phyloP scores from a whole-genome alignment of 1,140 invertebrate genomes.

The Zaprionus camerounensis region DNA sequence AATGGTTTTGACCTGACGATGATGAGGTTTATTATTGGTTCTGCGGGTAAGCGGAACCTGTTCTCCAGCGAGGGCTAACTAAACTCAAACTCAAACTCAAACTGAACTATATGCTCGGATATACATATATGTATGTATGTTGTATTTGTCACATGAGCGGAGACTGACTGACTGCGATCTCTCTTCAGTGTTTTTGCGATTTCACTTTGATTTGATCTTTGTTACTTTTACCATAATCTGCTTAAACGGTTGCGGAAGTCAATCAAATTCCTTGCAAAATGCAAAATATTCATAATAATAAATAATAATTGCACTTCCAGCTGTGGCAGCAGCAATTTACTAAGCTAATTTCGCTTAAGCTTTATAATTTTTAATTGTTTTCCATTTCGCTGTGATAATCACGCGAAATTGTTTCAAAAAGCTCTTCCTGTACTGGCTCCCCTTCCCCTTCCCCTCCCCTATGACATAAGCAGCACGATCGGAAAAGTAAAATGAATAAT shows the following conservation, averaged over 20 bases:
- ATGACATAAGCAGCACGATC: constrained; percentile 56
- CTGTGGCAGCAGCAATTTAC: constrained; percentile 29
- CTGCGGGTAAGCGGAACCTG: constrained; percentile 9
- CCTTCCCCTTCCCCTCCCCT: not conserved
- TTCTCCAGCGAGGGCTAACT: not conserved
- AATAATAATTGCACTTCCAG: constrained; percentile 51
- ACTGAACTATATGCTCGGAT: not conserved
- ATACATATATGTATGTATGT: not conserved
- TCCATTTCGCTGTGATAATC: constrained; percentile 40
- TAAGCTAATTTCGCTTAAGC: constrained; percentile 46
- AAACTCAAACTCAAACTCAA: not conserved
- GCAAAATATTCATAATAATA: constrained; percentile 27
- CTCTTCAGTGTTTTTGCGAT: constrained; percentile 19
- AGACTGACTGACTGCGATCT: not conserved
- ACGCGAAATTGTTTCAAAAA: constrained; percentile 43
- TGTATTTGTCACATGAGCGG: not conserved
- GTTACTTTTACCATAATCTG: constrained; percentile 59
- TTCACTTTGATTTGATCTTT: constrained; percentile 45
- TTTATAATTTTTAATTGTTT: constrained; percentile 59
- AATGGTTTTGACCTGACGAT: constrained; percentile 33
- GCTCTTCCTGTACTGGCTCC: constrained; percentile 10
- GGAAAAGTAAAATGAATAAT: constrained; percentile 69
- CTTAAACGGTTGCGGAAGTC: constrained; percentile 65
- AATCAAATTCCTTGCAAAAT: constrained; percentile 45
- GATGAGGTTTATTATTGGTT: constrained; percentile 26